A percentile compares a stretch with the other conserved stretches of the same genome.
Conservation (phyloP, 64 coral and sea anemone genomes). For the Anthopleura sola region DNA sequence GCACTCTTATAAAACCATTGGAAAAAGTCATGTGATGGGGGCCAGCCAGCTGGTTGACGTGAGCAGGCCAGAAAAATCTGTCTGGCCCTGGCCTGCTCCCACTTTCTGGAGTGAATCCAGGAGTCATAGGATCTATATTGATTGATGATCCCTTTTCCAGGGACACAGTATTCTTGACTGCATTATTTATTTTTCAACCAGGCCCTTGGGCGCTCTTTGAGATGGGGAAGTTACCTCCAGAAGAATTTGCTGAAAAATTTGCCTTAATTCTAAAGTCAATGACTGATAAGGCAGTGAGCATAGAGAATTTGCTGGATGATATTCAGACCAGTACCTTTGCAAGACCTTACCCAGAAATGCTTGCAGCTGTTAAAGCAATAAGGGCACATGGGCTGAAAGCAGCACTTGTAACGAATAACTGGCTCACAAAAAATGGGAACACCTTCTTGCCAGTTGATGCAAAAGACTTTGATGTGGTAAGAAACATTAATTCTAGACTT, state of each 20-base stretch:
- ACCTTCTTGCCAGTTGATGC: conserved; percentile 77
- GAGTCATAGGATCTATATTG: too few species aligned
- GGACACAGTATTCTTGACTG: too few species aligned
- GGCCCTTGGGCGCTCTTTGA: conserved; percentile 85
- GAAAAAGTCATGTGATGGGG: too few species aligned
- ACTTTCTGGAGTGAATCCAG: too few species aligned
- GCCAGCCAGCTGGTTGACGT: too few species aligned
- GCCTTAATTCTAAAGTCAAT: conserved; percentile 38
- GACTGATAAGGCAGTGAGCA: conserved; percentile 15
- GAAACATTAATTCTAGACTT: not conserved
- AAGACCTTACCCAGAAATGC: conserved; percentile 73
- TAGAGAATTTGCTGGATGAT: conserved; percentile 32
- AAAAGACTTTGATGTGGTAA: conserved; percentile 94
- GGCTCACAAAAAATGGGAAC: conserved; percentile 70
- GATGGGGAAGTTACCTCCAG: conserved; percentile 53
- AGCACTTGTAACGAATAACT: conserved; percentile 94
- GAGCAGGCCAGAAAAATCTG: too few species aligned
- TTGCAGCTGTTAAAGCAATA: conserved; percentile 66
- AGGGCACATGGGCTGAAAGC: conserved; percentile 79
- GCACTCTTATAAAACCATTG: too few species aligned
- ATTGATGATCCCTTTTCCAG: not conserved
- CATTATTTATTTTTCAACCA: not conserved
- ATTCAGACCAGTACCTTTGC: conserved; percentile 44
- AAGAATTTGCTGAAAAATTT: conserved; percentile 78
- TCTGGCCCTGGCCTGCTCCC: too few species aligned